Evolutionary conservation across 2,888 invertebrate genomes (phyloP), one percentile per base, ranked within the genome.

Genomic region (Invenusta paracnida): DNA sequence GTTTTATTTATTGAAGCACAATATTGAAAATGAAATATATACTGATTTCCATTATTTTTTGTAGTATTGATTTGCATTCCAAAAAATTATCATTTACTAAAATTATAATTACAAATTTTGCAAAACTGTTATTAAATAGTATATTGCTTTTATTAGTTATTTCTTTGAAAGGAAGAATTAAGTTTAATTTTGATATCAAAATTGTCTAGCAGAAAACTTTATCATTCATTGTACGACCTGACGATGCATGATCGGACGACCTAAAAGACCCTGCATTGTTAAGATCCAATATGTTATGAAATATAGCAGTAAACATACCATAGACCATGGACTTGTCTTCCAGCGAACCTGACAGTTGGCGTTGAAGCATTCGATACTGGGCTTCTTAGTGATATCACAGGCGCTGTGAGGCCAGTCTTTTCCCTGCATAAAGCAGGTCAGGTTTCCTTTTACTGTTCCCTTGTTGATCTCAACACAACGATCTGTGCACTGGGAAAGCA

Each of bases 351-450:
- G 30, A n/a, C 82, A 82, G 11, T 25, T n/a, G 1, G 25, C 5
- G 30, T 82, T 82, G 30, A 5, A 25, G 30, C 82, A 82, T 27
- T 82, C 82, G 28, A 82, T 17, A n/a, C 11, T n/a, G 2, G 82
- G 82, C 82, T 82, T 82, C n/a, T n/a, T 82, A n/a, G 82, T 82
- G 1, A 29, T 25, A 29, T 82, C 82, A 27, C 82, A 82, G 48
- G 48, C 48, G 48, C 48, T 48, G 17, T 11, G 17, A 11, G 48
- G 48, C 48, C 5, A 48, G 17, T 48, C 17, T 17, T 48, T 48
- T 5, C 48, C 48, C 17, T 48, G 48, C 48, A 48, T 48, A 17
- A 48, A 17, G 48, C 48, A 48, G 48, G 48, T 48, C 48, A 48
- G 17, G 48, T 48, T 48, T 11, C 48, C 48, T 11, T 5, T 11